These are phyloP conservation scores for Apteryx owenii DNA, from an alignment of 2,113 vertebrate species.

Conservation along the genomic window DNA sequence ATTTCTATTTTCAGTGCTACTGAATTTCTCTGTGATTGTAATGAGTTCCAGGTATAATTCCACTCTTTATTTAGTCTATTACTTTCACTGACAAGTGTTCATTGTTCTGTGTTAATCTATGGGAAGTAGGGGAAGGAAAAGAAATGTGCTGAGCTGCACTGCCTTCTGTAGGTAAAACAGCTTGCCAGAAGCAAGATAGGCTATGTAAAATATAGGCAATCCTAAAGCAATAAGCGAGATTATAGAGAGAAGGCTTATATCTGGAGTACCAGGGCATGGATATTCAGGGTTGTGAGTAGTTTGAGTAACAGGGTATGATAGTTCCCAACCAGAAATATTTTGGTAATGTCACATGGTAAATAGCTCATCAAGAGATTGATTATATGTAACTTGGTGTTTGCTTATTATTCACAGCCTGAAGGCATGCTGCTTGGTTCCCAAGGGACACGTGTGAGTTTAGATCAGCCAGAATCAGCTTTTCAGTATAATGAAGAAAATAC, in stretches of 20 bases:
- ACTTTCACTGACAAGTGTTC: neutral
- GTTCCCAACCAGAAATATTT: constrained; percentile 36
- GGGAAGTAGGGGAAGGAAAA: neutral
- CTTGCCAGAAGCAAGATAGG: neutral
- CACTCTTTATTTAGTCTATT: neutral
- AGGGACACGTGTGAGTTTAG: neutral
- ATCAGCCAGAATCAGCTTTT: neutral
- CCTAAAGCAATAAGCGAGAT: neutral
- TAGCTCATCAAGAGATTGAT: constrained; percentile 41
- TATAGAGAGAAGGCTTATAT: neutral
- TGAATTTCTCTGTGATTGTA: neutral
- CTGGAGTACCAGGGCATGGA: neutral
- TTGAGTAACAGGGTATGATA: neutral
- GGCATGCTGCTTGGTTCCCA: accelerated
- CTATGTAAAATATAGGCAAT: neutral
- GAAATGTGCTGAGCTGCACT: neutral
- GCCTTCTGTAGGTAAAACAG: neutral
- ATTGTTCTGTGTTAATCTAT: neutral
- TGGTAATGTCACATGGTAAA: constrained; percentile 5
- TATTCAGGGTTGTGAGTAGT: neutral
- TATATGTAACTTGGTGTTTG: neutral
- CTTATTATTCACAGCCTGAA: constrained; percentile 22
- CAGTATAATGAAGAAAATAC: neutral
- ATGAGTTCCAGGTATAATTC: neutral
- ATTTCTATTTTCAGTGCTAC: constrained; percentile 30